Base-by-base conservation (phyloP, 2,113 vertebrate species). In the Lipotes vexillifer region DNA sequence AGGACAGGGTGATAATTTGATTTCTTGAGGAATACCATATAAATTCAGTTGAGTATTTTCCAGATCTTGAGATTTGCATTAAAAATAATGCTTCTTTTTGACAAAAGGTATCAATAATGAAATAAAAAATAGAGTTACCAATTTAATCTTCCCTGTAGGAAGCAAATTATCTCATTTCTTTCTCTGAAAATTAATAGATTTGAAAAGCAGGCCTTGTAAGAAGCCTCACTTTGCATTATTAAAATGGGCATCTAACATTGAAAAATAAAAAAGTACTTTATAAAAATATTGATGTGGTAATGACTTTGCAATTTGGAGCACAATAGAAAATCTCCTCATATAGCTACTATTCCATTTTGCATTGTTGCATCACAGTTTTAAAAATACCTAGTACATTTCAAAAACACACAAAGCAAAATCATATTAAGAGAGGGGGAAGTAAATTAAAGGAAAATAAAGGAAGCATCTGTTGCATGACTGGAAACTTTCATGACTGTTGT, bases 161-260 rank as follows among this genome's bases (percentile, higher is more conserved):
- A 94, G 63, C 55, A 97, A 97, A 90, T 92, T 87, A 69, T 78
- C 61, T 93, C 61, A 88, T 88, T 92, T 90, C n/a, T 82, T 93
- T 59, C 59, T 86, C 25, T 33, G 5, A 74, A 89, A 59, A 71
- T 59, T 81, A 83, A 66, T 80, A 68, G 75, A 71, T 52, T 66
- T 97, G 20, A 93, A 97, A 91, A 95, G 17, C 12, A 72, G 41
- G 2, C 20, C 55, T 96, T 66, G n/a, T 88, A 61, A 59, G 84
- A 94, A 93, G 6, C 36, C 8, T 88, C 17, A 23, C 8, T 96
- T 96, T 81, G 36, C 27, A 82, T 82, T 93, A 57, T 85, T 81
- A 89, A 93, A 80, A 89, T 81, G 23, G 25, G 14, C 12, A 88
- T 44, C 11, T 92, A 69, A 96, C 85, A 55, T 63, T 21, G 44